Conservation (phyloP, 2,113 vertebrate genomes). For the Noturus placidus region DNA sequence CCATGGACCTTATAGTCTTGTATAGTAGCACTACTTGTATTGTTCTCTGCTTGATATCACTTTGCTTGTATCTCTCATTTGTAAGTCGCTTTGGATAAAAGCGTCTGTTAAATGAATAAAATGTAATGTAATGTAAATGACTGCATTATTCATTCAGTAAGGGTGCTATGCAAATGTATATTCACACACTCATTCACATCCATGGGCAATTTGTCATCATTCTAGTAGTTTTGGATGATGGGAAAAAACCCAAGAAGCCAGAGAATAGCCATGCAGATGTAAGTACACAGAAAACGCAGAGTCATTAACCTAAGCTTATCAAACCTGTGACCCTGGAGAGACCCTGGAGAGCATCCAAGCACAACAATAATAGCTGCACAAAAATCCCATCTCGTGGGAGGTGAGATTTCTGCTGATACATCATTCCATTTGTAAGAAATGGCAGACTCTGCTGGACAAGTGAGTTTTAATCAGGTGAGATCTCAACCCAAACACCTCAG, state of each 20-base stretch:
- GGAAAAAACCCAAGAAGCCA: not conserved
- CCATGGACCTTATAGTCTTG: too few relatives aligned
- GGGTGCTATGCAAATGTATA: not conserved
- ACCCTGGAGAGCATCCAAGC: not conserved
- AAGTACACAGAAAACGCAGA: not conserved
- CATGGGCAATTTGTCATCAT: too few relatives aligned
- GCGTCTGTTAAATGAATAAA: too few relatives aligned
- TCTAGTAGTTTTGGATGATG: not conserved
- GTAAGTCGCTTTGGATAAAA: too few relatives aligned
- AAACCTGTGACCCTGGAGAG: not conserved
- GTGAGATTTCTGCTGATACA: not conserved
- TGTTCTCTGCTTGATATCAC: too few relatives aligned
- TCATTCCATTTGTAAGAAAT: not conserved
- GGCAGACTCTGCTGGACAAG: not conserved
- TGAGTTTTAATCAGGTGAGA: not conserved
- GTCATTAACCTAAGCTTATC: not conserved
- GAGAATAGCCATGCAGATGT: not conserved
- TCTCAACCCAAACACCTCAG: not conserved
- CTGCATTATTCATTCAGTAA: not conserved
- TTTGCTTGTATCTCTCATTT: too few relatives aligned
- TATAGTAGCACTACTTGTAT: too few relatives aligned
- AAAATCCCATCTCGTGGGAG: not conserved
- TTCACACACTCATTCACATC: too few relatives aligned
- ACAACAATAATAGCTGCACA: not conserved
- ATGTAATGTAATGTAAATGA: too few relatives aligned